A percentile compares a stretch with the other conserved stretches of the same genome.
phyloP scores from a whole-genome alignment of 2,113 vertebrate species.

The Corapipo altera region DNA sequence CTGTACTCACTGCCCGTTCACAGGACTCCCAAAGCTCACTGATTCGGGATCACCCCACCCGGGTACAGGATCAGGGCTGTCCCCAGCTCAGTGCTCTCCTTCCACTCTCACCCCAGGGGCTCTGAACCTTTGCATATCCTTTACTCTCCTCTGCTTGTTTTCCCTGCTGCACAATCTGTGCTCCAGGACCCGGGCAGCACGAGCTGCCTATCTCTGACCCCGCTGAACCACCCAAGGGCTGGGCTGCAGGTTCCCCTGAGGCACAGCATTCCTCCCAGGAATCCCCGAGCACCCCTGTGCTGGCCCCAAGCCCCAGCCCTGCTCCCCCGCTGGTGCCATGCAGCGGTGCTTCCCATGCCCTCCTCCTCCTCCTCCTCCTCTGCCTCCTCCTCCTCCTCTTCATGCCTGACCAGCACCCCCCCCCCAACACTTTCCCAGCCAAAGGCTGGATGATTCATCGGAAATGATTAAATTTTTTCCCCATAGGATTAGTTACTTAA shows the following conservation, averaged over 20 bases:
- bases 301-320: not conserved
- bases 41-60: fast-evolving
- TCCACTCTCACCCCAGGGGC: not conserved
- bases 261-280: not conserved
- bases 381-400: not conserved
- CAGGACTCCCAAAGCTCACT: fast-evolving
- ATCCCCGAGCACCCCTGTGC: not conserved
- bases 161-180: fast-evolving
- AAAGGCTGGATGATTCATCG: constrained; percentile 55
- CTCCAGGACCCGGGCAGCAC: fast-evolving
- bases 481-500: constrained; percentile 48
- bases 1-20: not conserved
- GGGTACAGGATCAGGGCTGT: not conserved
- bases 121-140: not conserved
- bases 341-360: not conserved
- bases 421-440: not conserved
- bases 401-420: not conserved
- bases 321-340: not conserved
- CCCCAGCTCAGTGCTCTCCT: not conserved
- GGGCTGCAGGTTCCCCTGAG: not conserved
- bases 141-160: not conserved
- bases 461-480: constrained; percentile 55
- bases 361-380: not conserved
- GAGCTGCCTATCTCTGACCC: not conserved
- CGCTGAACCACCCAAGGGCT: not conserved